Conservation (phyloP, 2,113 vertebrate species). For the Plecotus auritus region DNA sequence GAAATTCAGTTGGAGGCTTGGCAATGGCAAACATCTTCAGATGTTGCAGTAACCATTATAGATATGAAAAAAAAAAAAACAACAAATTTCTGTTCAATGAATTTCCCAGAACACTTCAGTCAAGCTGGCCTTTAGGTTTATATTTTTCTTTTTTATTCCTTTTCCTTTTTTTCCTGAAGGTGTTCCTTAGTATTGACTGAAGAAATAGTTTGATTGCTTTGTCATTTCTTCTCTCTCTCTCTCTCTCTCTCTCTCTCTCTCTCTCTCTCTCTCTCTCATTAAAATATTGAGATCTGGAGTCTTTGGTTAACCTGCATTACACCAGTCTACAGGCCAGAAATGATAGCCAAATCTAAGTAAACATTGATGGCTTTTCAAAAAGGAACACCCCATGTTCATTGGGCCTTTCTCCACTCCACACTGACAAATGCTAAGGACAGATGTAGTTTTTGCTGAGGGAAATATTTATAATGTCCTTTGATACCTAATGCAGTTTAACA, state of each 20-base stretch:
- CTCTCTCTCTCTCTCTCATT: neutral
- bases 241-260: neutral
- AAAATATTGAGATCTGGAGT: slow-evolving; percentile 60
- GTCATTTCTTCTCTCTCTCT: too few relatives aligned
- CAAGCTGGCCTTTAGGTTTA: slow-evolving; percentile 5
- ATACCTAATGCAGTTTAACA: slow-evolving; percentile 60
- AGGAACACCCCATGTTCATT: neutral
- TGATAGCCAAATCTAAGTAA: neutral
- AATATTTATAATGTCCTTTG: slow-evolving; percentile 12
- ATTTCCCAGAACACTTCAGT: slow-evolving; percentile 68
- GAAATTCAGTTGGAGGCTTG: slow-evolving; percentile 5
- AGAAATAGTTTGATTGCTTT: slow-evolving; percentile 29
- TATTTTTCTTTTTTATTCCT: neutral
- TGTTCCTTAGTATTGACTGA: slow-evolving; percentile 35
- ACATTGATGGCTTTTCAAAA: slow-evolving; percentile 39
- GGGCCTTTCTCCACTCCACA: neutral
- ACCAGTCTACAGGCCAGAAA: slow-evolving; percentile 29
- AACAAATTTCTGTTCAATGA: slow-evolving; percentile 62
- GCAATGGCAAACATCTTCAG: neutral
- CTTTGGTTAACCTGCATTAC: slow-evolving; percentile 65
- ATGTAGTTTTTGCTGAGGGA: slow-evolving; percentile 3
- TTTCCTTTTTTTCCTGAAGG: neutral
- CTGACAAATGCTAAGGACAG: slow-evolving; percentile 4
- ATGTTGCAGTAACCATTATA: slow-evolving; percentile 36
- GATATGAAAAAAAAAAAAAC: slow-evolving; percentile 18